phyloP scores from a whole-genome alignment of 92 coral and sea anemone genomes.

The Umimayanthus chanpuru region DNA sequence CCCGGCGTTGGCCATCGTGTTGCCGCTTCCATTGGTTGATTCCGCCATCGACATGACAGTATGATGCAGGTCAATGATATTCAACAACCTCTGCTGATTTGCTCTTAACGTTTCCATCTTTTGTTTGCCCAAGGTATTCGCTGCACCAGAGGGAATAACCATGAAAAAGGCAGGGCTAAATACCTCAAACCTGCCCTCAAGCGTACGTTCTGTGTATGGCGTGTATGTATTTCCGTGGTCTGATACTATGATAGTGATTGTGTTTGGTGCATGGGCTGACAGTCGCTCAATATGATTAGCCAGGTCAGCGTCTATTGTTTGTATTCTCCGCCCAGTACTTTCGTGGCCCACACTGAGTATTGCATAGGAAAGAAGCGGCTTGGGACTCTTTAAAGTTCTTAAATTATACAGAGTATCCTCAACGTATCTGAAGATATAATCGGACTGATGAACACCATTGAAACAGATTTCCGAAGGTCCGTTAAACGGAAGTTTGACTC shows the following conservation, averaged over 20 bases:
- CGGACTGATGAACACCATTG: conserved; percentile 14
- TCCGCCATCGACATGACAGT: conserved; percentile 38
- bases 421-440: conserved; percentile 9
- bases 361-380: conserved; percentile 40
- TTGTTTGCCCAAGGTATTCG: conserved; percentile 14
- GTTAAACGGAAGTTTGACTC: background rate
- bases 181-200: conserved; percentile 44
- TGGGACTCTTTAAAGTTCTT: background rate
- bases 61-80: conserved; percentile 35
- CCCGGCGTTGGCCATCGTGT: conserved; percentile 3
- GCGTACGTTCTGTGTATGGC: conserved; percentile 10
- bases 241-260: conserved; percentile 39
- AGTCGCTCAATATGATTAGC: conserved; percentile 18
- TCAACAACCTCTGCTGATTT: conserved; percentile 41
- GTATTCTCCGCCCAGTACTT: conserved; percentile 29
- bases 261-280: conserved; percentile 1
- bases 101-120: background rate
- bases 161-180: conserved; percentile 39
- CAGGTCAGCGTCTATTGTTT: conserved; percentile 34
- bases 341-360: conserved; percentile 38
- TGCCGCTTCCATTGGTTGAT: conserved; percentile 17
- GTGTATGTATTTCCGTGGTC: conserved; percentile 54
- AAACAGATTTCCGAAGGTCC: conserved; percentile 14
- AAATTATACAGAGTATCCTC: conserved; percentile 6
- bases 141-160: conserved; percentile 30